A percentile compares a stretch with the other conserved stretches of the same genome.
Conservation (phyloP, 1,140 invertebrate genomes). For the Agraylea sexmaculata region DNA sequence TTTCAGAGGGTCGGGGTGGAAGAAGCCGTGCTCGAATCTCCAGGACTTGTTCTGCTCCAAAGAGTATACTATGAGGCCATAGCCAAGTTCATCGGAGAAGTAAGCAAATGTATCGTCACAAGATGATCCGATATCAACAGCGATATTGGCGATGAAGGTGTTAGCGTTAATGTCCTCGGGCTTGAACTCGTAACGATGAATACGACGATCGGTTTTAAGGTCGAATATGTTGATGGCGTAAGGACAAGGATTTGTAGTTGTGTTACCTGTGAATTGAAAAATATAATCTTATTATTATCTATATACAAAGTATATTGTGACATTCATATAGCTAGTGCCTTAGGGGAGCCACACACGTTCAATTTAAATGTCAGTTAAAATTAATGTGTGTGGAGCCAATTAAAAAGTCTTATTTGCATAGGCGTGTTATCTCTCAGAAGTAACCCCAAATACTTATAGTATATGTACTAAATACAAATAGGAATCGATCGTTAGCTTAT, state of each 20-base stretch:
- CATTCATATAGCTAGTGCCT: constrained; percentile 3
- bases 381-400: neutral
- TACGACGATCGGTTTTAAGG: constrained; percentile 53
- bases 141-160: constrained; percentile 74
- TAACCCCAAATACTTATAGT: too few species aligned
- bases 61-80: constrained; percentile 66
- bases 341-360: too few species aligned
- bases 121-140: constrained; percentile 57
- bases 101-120: constrained; percentile 71
- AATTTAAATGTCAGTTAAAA: neutral
- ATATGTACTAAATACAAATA: too few species aligned
- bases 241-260: constrained; percentile 60
- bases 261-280: constrained; percentile 35
- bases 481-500: too few species aligned
- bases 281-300: neutral
- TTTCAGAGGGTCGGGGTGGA: constrained; percentile 63
- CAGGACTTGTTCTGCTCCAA: constrained; percentile 63
- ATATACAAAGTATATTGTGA: neutral
- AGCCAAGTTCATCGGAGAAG: constrained; percentile 69
- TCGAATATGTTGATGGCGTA: constrained; percentile 64
- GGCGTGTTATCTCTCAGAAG: too few species aligned
- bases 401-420: constrained; percentile 4
- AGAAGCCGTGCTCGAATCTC: constrained; percentile 62
- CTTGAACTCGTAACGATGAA: constrained; percentile 57
- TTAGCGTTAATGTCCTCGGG: constrained; percentile 59